Conservation (phyloP, 30 jellyfish, hydroid and myxozoan species). For the Phacellophora camtschatica region DNA sequence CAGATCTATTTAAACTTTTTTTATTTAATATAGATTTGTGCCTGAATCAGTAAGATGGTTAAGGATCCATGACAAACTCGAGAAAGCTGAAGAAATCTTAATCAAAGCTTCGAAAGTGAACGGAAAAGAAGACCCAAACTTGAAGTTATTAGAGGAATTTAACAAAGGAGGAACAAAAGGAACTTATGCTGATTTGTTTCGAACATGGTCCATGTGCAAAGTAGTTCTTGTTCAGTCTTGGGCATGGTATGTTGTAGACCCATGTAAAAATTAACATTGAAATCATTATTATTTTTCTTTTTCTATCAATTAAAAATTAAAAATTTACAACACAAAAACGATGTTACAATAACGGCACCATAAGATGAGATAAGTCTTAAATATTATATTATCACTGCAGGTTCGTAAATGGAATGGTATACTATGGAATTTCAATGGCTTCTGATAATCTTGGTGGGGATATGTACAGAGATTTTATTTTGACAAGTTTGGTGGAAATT, state of each 20-base stretch:
- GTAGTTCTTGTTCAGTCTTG: constrained; percentile 66
- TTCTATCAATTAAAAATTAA: too few relatives aligned
- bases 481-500: constrained; percentile 89
- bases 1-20: too few relatives aligned
- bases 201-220: constrained; percentile 62
- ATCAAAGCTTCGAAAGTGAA: constrained; percentile 63
- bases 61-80: constrained; percentile 74
- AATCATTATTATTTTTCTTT: too few relatives aligned
- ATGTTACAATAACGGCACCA: too few relatives aligned
- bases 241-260: constrained; percentile 91
- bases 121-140: constrained; percentile 75
- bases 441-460: constrained; percentile 92
- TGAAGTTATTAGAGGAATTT: constrained; percentile 45
- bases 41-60: constrained; percentile 98
- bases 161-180: constrained; percentile 39
- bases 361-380: too few relatives aligned
- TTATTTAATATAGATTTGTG: constrained; percentile 75
- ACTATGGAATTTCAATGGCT: constrained; percentile 94
- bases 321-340: too few relatives aligned
- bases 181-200: constrained; percentile 64
- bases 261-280: too few relatives aligned
- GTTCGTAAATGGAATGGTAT: constrained; percentile 94
- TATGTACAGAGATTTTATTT: constrained; percentile 89
- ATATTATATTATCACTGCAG: constrained; percentile 14
- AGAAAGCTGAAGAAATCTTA: constrained; percentile 78